Conservation (phyloP, 2,113 vertebrate genomes). For the Haemorhous mexicanus region DNA sequence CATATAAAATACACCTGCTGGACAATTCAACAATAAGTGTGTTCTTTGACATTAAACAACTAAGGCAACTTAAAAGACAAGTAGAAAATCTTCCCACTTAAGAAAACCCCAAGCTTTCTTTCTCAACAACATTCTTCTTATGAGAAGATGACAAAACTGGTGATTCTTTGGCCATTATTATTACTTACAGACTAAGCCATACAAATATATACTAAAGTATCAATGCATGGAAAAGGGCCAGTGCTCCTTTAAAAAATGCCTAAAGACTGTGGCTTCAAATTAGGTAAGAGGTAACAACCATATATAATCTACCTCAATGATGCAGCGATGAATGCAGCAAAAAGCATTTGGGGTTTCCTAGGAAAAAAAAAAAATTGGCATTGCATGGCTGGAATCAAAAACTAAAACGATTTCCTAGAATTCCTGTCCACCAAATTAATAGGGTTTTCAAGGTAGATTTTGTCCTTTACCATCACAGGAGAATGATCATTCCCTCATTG, state of each 20-base stretch:
- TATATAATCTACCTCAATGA: neutral
- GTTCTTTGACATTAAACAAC: neutral
- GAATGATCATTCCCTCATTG: neutral
- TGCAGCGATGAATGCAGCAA: neutral
- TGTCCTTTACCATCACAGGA: neutral
- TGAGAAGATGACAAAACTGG: neutral
- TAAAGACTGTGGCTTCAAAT: neutral
- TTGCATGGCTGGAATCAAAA: neutral
- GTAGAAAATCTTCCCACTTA: neutral
- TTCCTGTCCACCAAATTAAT: neutral
- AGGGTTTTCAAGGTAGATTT: neutral
- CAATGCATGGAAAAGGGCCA: neutral
- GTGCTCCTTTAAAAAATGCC: neutral
- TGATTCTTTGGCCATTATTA: neutral
- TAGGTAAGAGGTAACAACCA: neutral
- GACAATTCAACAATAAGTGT: neutral
- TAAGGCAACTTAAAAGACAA: neutral
- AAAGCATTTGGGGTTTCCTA: neutral
- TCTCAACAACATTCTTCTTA: neutral
- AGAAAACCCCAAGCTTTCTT: neutral
- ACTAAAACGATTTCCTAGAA: neutral
- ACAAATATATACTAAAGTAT: neutral
- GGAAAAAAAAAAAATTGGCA: neutral
- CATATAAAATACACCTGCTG: neutral
- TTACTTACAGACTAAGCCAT: rapidly evolving